Conservation (phyloP, 2,113 vertebrate genomes). For the Chiloscyllium plagiosum region DNA sequence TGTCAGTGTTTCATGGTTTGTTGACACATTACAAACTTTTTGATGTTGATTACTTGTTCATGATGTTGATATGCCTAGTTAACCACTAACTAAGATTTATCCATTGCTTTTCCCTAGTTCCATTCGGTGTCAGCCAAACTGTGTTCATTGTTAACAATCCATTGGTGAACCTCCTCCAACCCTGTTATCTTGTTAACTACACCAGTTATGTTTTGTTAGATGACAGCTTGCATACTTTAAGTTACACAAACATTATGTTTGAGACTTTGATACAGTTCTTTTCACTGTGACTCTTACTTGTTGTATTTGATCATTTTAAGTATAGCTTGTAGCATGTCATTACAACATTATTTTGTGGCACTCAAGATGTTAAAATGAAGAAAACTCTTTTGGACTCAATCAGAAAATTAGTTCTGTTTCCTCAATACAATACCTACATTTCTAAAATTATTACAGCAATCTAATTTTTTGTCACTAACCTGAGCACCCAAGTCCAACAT, state of each 20-base stretch:
- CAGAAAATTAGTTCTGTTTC: background rate
- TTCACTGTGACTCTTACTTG: background rate
- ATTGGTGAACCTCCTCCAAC: too few relatives aligned
- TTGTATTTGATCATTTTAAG: background rate
- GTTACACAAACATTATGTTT: background rate
- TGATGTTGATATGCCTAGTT: too few relatives aligned
- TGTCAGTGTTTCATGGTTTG: too few relatives aligned
- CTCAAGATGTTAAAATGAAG: background rate
- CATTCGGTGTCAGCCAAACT: too few relatives aligned
- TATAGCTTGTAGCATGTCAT: background rate
- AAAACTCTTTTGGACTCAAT: background rate
- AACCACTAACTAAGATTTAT: too few relatives aligned
- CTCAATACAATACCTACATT: background rate
- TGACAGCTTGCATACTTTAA: background rate
- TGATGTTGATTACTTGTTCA: too few relatives aligned
- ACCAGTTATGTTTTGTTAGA: background rate
- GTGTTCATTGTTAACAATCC: too few relatives aligned
- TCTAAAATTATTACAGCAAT: background rate
- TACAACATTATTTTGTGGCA: background rate
- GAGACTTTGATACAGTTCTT: background rate
- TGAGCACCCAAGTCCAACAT: background rate
- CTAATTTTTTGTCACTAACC: background rate
- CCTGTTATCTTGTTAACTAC: background rate
- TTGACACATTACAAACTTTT: too few relatives aligned
- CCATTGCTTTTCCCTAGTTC: too few relatives aligned